A percentile compares a stretch with the other conserved stretches of the same genome.
Conservation (phyloP, 2,113 vertebrate species). For the Bos javanicus region DNA sequence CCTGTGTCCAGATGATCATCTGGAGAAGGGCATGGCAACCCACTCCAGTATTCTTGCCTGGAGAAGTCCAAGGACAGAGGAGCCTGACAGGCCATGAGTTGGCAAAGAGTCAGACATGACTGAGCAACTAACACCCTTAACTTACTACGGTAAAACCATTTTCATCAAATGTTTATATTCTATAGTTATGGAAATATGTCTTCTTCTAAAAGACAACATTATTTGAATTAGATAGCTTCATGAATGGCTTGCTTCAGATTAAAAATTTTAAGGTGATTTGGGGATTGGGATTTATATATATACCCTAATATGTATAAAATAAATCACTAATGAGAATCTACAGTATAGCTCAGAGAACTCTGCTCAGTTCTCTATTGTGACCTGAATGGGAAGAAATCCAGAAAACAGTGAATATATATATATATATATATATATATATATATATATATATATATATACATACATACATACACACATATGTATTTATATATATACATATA, state of each 20-base stretch:
- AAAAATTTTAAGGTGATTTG: background rate
- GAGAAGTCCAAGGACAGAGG: background rate
- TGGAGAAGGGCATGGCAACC: background rate
- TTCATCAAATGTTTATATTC: background rate
- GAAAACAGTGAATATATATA: background rate
- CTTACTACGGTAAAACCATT: background rate
- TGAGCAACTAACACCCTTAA: background rate
- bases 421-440: background rate
- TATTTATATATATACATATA: no score
- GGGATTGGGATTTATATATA: background rate
- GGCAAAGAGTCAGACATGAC: background rate
- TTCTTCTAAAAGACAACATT: background rate
- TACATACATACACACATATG: no score
- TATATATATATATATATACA: no score
- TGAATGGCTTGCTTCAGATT: background rate
- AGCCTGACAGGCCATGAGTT: background rate
- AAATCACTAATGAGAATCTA: background rate
- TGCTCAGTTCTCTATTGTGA: background rate
- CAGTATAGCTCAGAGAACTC: background rate
- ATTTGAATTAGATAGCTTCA: background rate
- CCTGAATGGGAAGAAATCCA: background rate
- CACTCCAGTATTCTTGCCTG: background rate
- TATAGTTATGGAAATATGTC: background rate
- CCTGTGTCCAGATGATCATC: background rate
- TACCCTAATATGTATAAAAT: background rate